Evolutionary conservation across 2,797 vertebrate species (phyloP).

Genomic region (Falco berigora): DNA sequence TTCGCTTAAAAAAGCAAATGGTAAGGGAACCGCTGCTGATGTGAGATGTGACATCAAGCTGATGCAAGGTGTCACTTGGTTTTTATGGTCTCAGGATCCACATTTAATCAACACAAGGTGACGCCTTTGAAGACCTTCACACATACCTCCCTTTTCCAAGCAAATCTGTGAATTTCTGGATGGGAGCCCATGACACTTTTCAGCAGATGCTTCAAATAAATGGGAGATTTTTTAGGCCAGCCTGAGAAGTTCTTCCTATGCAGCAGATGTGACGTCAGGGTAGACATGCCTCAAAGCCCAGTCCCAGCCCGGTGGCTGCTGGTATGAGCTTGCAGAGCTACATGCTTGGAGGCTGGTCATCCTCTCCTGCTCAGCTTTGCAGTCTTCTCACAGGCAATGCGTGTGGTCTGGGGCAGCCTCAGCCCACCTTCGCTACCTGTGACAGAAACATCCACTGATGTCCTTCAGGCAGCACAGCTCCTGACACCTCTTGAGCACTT

Average conservation of each 20-base stretch:
- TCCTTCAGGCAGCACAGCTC: not conserved
- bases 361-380: not conserved
- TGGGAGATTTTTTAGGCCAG: not conserved
- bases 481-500: not conserved
- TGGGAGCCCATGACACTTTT: not conserved
- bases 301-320: not conserved
- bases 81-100: not conserved
- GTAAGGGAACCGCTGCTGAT: not conserved
- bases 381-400: not conserved
- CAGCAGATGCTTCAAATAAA: not conserved
- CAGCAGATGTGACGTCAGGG: not conserved
- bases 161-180: not conserved
- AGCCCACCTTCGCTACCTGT: not conserved
- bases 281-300: not conserved
- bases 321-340: not conserved
- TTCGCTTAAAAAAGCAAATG: not conserved
- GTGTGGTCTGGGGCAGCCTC: not conserved
- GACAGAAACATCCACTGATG: not conserved
- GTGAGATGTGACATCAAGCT: not conserved
- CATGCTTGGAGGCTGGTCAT: not conserved
- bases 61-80: not conserved
- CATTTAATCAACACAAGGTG: not conserved
- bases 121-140: not conserved
- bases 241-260: not conserved
- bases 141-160: not conserved